A percentile compares a stretch with the other conserved stretches of the same genome.
phyloP scores from a whole-genome alignment of 2,797 vertebrate species.

The Spinus pinus region DNA sequence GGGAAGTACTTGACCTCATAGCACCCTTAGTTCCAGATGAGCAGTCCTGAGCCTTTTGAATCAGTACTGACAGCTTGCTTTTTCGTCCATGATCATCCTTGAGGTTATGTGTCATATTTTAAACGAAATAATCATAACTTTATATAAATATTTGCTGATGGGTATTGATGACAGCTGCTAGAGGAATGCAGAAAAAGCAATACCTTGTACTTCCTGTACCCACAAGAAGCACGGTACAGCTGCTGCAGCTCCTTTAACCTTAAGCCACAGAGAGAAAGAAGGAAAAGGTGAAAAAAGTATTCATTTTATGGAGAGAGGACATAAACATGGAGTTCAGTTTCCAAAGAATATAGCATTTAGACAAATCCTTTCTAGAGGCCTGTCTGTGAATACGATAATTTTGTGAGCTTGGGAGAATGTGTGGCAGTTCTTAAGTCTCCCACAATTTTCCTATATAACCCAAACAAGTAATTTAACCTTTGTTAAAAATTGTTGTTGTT shows the following conservation, averaged over 20 bases:
- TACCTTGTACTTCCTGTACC: not conserved
- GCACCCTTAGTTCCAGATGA: slow-evolving; percentile 32
- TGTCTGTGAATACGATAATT: not conserved
- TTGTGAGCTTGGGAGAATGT: not conserved
- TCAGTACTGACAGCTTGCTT: not conserved
- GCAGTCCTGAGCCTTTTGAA: not conserved
- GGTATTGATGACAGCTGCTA: not conserved
- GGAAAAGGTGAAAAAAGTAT: not conserved
- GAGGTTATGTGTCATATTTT: not conserved
- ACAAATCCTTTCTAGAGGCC: not conserved
- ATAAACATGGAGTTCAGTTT: not conserved
- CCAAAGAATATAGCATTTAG: not conserved
- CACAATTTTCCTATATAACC: not conserved
- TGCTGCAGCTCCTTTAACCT: not conserved
- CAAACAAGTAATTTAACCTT: not conserved
- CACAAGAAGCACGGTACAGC: fast-evolving
- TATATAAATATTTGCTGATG: not conserved
- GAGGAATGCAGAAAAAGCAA: not conserved
- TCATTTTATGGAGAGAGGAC: not conserved
- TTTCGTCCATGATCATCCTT: not conserved
- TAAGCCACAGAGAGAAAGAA: not conserved
- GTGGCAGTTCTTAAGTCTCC: not conserved
- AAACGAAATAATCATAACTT: not conserved
- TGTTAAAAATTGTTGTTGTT: not conserved
- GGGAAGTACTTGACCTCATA: slow-evolving; percentile 37